Evolutionary conservation across 2,888 invertebrate genomes (phyloP).

Genomic region (Mythimna vitellina): DNA sequence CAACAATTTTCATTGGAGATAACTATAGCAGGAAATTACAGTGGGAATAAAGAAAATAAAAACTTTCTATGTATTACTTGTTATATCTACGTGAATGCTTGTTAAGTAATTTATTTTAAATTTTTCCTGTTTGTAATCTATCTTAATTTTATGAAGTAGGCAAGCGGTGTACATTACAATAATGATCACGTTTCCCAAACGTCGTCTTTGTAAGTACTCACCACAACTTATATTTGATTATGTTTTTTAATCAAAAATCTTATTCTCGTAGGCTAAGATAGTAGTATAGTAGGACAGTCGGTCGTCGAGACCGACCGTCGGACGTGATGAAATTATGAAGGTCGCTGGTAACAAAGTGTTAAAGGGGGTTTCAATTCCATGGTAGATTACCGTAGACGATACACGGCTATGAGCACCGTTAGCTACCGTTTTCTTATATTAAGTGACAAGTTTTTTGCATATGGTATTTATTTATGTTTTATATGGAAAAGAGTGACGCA

Average conservation of each 20-base stretch:
- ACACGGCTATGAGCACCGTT: conserved; percentile 51
- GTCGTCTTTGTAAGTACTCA: conserved; percentile 22
- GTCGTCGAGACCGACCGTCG: conserved; percentile 43
- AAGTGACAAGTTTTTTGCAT: conserved; percentile 49
- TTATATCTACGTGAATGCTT: conserved; percentile 1
- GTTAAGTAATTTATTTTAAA: neutral
- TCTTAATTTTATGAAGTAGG: conserved; percentile 12
- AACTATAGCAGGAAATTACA: neutral
- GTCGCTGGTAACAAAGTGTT: conserved; percentile 48
- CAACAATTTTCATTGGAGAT: neutral
- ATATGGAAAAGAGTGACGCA: conserved; percentile 41
- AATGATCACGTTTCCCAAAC: conserved; percentile 13
- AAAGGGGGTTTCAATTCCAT: conserved; percentile 57
- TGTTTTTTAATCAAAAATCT: conserved; percentile 52
- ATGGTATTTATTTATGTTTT: conserved; percentile 48
- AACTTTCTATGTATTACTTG: neutral
- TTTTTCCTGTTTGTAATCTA: neutral
- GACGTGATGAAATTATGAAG: conserved; percentile 62
- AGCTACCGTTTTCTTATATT: conserved; percentile 53
- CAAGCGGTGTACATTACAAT: conserved; percentile 10
- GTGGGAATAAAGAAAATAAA: neutral
- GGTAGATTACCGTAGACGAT: conserved; percentile 54
- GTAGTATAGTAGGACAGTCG: conserved; percentile 59
- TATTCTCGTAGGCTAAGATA: conserved; percentile 35
- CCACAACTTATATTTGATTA: conserved; percentile 52